phyloP scores from a whole-genome alignment of 2,113 vertebrate genomes.

The Pteronura brasiliensis region DNA sequence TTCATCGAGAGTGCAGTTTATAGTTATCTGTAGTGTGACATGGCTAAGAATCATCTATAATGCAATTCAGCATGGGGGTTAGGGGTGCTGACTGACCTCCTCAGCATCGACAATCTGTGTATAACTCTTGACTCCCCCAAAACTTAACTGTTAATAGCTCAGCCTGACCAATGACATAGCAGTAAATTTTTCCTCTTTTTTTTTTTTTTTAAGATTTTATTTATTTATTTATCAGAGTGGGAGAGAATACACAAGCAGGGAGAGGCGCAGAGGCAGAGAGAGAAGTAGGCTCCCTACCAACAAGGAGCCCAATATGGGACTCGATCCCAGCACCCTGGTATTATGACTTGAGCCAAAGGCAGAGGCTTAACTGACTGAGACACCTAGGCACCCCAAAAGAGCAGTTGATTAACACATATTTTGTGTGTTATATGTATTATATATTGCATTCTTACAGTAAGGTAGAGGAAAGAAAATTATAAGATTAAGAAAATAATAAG shows the following conservation, averaged over 20 bases:
- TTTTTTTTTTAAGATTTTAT: neutral
- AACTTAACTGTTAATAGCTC: neutral
- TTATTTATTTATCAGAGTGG: neutral
- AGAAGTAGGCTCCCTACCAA: neutral
- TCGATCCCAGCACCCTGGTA: neutral
- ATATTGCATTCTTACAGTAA: neutral
- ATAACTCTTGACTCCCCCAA: neutral
- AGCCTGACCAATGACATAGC: neutral
- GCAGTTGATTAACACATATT: neutral
- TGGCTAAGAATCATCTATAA: neutral
- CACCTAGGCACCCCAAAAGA: neutral
- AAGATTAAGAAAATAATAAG: neutral
- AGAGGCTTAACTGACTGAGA: neutral
- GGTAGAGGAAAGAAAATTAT: neutral
- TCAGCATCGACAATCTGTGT: no score
- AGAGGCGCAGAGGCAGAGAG: neutral
- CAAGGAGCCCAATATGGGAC: neutral
- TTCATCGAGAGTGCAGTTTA: neutral
- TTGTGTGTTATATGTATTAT: neutral
- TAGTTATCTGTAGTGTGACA: neutral
- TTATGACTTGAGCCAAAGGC: neutral
- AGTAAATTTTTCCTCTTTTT: neutral
- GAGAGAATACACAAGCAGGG: neutral
- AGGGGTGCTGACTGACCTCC: neutral
- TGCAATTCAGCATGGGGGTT: neutral